phyloP scores from a whole-genome alignment of 1,140 invertebrate genomes.

The Drosophila ercepeae region DNA sequence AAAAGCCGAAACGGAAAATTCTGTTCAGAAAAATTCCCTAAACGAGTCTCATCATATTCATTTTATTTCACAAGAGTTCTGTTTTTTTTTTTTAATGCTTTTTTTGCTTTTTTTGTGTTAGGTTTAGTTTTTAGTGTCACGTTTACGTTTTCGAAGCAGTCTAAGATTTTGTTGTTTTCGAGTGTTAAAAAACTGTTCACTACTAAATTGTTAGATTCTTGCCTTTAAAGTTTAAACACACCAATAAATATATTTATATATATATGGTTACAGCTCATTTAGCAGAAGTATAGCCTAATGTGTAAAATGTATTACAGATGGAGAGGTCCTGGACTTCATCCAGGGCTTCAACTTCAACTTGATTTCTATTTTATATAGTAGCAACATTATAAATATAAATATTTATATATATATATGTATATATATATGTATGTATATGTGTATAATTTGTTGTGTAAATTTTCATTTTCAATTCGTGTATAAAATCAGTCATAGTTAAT shows the following conservation, averaged over 20 bases:
- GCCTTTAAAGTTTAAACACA: constrained; percentile 54
- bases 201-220: constrained; percentile 31
- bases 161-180: constrained; percentile 79
- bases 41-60: constrained; percentile 68
- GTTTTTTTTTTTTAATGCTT: constrained; percentile 10
- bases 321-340: constrained; percentile 39
- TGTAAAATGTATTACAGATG: constrained; percentile 56
- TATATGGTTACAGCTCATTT: constrained; percentile 45
- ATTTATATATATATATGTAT: constrained; percentile 63
- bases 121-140: constrained; percentile 48
- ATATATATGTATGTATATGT: constrained; percentile 65
- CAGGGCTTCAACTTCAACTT: constrained; percentile 45
- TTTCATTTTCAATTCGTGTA: constrained; percentile 66
- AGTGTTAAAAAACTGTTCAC: constrained; percentile 69
- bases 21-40: constrained; percentile 69
- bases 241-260: constrained; percentile 52
- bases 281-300: constrained; percentile 37
- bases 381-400: constrained; percentile 76
- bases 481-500: constrained; percentile 80
- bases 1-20: constrained; percentile 48
- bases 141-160: constrained; percentile 81
- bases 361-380: constrained; percentile 48
- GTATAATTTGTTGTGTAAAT: constrained; percentile 73
- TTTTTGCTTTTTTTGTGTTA: constrained; percentile 21
- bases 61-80: constrained; percentile 55